Evolutionary conservation across 2,888 invertebrate genomes (phyloP), one percentile per base, ranked within the genome.

Genomic region (Epistrophe eligans): DNA sequence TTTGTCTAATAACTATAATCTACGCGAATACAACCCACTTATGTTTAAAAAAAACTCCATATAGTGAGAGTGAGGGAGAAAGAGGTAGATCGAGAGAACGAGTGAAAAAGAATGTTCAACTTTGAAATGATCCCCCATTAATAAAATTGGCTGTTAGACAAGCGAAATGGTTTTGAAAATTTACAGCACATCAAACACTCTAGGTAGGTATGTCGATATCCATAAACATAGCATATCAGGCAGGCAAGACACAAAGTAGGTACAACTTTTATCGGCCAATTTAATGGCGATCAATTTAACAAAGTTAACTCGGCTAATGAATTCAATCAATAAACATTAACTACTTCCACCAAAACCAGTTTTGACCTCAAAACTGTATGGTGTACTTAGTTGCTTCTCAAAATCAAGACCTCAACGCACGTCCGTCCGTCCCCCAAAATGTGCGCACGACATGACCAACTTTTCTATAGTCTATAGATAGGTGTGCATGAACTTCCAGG

Each of bases 261-360:
- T 72, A 64, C 80, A 76, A 80, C 80, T 76, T 76, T 85, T 76
- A 85, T 81, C 81, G 81, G 67, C 77, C 77, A 79, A 79, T 82
- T 85, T 74, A 79, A 85, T 82, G 85, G 74, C 85, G 85, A 85
- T 82, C 85, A 82, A 85, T 85, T 82, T 85, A 85, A 82, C 85
- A 85, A 85, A 77, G 77, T 81, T 85, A 85, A 82, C 81, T 85
- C 85, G 81, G 85, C 73, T 85, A 85, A 85, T 82, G 85, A 85
- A 85, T 85, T 85, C 85, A 82, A 85, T 85, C 85, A 85, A 85
- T 85, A 85, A 70, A 85, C 81, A 71, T 85, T 82, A 77, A 82
- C 85, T 74, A 74, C 85, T 85, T 85, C 85, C 85, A 81, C 74
- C 32, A 64, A 64, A 85, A 85, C 85, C 85, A 74, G 85, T 85